Evolutionary conservation across 1,140 invertebrate species (phyloP).

Genomic region (Eriocheir sinensis): DNA sequence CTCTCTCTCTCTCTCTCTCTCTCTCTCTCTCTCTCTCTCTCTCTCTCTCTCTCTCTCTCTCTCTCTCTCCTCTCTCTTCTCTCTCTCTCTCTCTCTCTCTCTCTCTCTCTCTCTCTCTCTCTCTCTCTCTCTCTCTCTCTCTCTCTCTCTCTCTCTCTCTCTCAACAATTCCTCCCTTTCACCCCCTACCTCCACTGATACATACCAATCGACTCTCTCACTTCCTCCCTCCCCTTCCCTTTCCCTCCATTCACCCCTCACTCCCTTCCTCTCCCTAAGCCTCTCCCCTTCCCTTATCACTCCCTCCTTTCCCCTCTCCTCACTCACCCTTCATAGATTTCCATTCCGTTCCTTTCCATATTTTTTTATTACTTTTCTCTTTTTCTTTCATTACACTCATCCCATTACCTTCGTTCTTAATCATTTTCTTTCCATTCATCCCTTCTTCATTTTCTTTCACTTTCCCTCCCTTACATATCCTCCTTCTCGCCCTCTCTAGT

Average conservation of each 20-base stretch:
- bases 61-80: neutral
- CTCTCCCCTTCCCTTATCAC: neutral
- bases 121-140: slow-evolving; percentile 39
- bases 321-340: no score
- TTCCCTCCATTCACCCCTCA: neutral
- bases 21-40: neutral
- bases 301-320: neutral
- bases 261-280: neutral
- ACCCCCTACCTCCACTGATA: neutral
- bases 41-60: neutral
- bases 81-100: neutral
- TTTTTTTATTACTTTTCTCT: no score
- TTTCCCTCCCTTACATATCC: neutral
- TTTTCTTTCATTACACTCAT: no score
- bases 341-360: no score
- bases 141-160: slow-evolving; percentile 11
- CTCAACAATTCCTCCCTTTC: neutral
- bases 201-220: neutral
- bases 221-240: neutral
- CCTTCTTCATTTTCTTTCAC: neutral
- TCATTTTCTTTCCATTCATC: no score
- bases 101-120: slow-evolving; percentile 40
- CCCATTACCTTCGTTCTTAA: no score
- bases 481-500: no score
- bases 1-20: neutral